Evolutionary conservation across 1,140 invertebrate species (phyloP).

Genomic region (Kradibia gibbosae): DNA sequence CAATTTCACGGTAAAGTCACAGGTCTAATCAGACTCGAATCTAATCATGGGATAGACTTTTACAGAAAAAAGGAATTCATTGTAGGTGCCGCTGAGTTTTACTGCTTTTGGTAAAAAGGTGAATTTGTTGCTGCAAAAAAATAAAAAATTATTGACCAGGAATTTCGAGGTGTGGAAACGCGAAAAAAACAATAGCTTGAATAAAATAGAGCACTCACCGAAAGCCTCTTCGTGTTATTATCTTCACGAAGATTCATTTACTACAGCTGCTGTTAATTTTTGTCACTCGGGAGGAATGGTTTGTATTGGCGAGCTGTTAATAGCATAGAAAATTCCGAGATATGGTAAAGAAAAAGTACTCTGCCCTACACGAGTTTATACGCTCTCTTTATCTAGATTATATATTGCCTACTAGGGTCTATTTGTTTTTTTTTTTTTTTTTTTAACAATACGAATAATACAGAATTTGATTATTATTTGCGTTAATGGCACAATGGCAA

Average conservation of each 20-base stretch:
- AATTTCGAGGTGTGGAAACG: conserved; percentile 71
- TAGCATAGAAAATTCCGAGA: no score
- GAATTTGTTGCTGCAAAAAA: conserved; percentile 69
- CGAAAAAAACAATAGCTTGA: conserved; percentile 50
- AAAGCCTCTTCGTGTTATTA: conserved; percentile 71
- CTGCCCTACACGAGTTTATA: no score
- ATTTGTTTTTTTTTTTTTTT: no score
- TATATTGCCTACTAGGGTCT: no score
- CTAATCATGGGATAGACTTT: no score
- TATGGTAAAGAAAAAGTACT: no score
- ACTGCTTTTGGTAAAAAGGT: conserved; percentile 64
- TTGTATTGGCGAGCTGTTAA: conserved; percentile 51
- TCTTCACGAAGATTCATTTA: conserved; percentile 67
- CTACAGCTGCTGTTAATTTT: conserved; percentile 73
- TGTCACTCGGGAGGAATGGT: conserved; percentile 71
- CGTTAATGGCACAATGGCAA: no score
- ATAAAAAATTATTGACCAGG: conserved; percentile 69
- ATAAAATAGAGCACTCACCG: conserved; percentile 56
- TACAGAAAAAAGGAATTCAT: conserved; percentile 15
- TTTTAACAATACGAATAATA: no score
- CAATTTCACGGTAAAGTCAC: conserved; percentile 27
- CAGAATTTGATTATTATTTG: no score
- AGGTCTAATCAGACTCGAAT: no score
- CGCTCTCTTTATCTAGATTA: no score
- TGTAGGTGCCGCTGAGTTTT: conserved; percentile 64